Base-by-base conservation (phyloP, 2,797 vertebrate genomes). In the Bradypodion ventrale region DNA sequence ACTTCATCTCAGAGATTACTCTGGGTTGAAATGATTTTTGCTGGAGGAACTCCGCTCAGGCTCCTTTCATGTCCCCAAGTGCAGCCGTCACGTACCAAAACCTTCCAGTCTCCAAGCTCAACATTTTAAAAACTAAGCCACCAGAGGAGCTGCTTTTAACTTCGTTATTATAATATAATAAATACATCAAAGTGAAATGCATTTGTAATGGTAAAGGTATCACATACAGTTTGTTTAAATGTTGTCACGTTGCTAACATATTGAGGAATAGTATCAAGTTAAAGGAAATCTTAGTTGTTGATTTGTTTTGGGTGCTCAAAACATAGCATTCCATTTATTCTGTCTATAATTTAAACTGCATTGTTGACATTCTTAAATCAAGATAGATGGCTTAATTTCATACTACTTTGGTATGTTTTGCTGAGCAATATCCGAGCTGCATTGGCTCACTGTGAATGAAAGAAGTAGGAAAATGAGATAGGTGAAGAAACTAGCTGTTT, bases 381-480 rank as follows among this genome's bases (percentile, higher is more conserved):
- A 89, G 82, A 91, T 85, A 83, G n/a, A 83, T 85, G 66, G 84
- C 89, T 92, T 80, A 32, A 44, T 29, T n/a, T 59, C 72, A 85
- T 62, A 27, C 80, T 88, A 2, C 62, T 32, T 69, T 27, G 70
- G 63, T 16, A n/a, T 56, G 9, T 75, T 78, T 80, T 69, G 46
- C 23, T 78, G 2, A 82, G 19, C 80, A 8, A 76, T 42, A 32
- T 69, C 66, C 62, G 74, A 49, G 35, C 19, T 42, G 37, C 37
- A 25, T 59, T 87, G 27, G 79, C 86, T 89, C 4, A 5, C n/a
- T 52, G 83, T 6, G 32, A 80, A 44, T 59, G 65, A 76, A 87
- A 88, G 59, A 90, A 72, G 56, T 68, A 86, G 60, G 27, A 90
- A 90, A 85, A 90, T 85, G 77, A 92, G 82, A 84, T 83, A 75